Base-by-base conservation (phyloP, 2,888 invertebrate genomes). In the Chrysotoxum bicinctum region DNA sequence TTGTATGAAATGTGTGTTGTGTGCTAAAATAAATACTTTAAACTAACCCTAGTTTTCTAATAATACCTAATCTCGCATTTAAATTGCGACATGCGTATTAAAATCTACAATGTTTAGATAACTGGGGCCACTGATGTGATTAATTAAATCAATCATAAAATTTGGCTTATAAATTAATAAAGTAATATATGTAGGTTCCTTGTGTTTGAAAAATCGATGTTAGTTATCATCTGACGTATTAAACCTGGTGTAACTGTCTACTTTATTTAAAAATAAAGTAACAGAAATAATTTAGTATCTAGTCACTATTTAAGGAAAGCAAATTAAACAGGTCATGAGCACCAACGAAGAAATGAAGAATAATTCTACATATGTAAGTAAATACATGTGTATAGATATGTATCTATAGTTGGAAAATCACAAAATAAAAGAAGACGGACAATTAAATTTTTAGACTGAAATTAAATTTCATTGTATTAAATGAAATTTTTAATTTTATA, bases 51-150 rank as follows among this genome's bases (percentile, higher is more conserved):
- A 66, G 14, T 66, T 62, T 66, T 26, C 35, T 75, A 66, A 52
- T 43, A 52, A 66, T 23, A 43, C 6, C 52, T 69, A 56, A 78
- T 32, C 62, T 64, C 35, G 45, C 35, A 64, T 70, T 70, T 35
- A 43, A 62, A 64, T 56, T 48, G 32, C 16, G 77, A 48, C 77
- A 78, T 78, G 77, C 77, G 70, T 78, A 64, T 37, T 64, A 12
- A 3, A 48, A 23, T 66, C 64, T 66, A 32, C 21, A 43, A 9
- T 19, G n/a, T 52, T 60, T 35, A 69, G 68, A 37, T 23, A 40
- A 35, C 37, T n/a, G 23, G 3, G 21, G 1, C n/a, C 7, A 45
- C 16, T 3, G 14, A 14, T 14, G 12, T 30, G 12, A 9, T 30
- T 12, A 19, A 12, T 43, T 56, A 21, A 37, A 21, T 48, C 32